These are phyloP conservation scores for Sturmia bella DNA, from an alignment of 2,888 invertebrate genomes.

Conservation along the genomic window DNA sequence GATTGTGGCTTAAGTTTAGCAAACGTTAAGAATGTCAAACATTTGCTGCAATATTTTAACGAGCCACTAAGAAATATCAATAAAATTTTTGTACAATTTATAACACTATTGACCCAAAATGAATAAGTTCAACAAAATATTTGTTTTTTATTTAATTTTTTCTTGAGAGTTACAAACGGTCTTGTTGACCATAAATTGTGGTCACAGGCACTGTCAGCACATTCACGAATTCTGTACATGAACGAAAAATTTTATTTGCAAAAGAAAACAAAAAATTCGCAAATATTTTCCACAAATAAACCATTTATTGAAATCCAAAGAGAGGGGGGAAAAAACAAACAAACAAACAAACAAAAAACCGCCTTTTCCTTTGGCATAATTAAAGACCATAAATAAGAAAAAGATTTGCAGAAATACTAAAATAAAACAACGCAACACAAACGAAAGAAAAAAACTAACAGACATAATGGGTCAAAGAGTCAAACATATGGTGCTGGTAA, in stretches of 20 bases:
- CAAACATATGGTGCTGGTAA: conserved; percentile 69
- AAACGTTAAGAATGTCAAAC: conserved; percentile 18
- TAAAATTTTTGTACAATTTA: conserved; percentile 12
- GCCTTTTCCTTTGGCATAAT: conserved; percentile 66
- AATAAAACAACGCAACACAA: neutral
- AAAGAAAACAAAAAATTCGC: neutral
- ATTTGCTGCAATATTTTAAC: conserved; percentile 6
- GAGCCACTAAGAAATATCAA: neutral
- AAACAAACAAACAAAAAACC: conserved; percentile 50
- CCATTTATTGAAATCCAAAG: conserved; percentile 32
- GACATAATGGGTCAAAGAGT: conserved; percentile 68
- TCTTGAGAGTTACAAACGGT: conserved; percentile 2
- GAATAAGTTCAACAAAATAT: conserved; percentile 46
- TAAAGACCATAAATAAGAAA: conserved; percentile 66
- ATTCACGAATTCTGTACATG: conserved; percentile 49
- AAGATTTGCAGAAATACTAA: conserved; percentile 37
- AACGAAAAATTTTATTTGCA: conserved; percentile 26
- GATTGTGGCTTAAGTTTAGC: conserved; percentile 14
- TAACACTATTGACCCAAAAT: conserved; percentile 59
- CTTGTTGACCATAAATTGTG: conserved; percentile 53
- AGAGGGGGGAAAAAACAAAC: conserved; percentile 10
- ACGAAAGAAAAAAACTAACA: conserved; percentile 37
- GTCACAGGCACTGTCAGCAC: conserved; percentile 53
- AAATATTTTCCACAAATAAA: conserved; percentile 51
- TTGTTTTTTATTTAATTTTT: neutral